Percentiles rank a stretch among this genome's conserved stretches.
These are phyloP conservation scores for Drosophila engyochracea DNA, from an alignment of 2,888 invertebrate genomes.

Conservation along the genomic window DNA sequence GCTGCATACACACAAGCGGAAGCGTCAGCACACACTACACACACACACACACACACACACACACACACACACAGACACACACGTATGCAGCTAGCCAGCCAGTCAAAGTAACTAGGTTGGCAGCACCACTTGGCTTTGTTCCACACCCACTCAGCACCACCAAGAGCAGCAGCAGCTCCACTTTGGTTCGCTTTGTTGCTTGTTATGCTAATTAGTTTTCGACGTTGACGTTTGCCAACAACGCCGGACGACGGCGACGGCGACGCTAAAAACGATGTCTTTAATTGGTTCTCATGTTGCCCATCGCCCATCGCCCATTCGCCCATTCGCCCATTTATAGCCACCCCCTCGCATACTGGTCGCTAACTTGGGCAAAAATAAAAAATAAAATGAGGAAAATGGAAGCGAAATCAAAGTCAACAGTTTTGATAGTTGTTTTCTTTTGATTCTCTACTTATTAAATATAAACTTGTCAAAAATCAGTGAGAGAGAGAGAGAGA, in stretches of 20 bases:
- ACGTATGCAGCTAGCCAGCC: conserved; percentile 7
- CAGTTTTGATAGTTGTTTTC: not conserved
- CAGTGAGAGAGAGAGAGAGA: not conserved
- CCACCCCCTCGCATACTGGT: conserved; percentile 1
- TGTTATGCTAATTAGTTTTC: conserved; percentile 83
- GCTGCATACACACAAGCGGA: conserved; percentile 27
- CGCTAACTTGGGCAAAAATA: not conserved
- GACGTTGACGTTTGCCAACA: conserved; percentile 82
- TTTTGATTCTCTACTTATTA: not conserved
- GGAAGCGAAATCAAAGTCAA: conserved; percentile 1
- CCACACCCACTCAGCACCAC: conserved; percentile 20
- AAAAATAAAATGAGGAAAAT: not conserved
- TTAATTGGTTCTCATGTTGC: conserved; percentile 84
- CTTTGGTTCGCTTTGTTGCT: conserved; percentile 67
- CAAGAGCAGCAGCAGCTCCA: conserved; percentile 10
- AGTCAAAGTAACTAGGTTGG: conserved; percentile 40
- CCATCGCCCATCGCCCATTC: conserved; percentile 61
- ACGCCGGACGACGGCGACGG: conserved; percentile 53
- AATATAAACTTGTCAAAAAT: not conserved
- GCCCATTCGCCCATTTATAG: conserved; percentile 24
- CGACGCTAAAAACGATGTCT: conserved; percentile 73
- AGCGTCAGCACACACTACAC: conserved; percentile 23
- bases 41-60: not conserved
- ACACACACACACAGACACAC: conserved; percentile 2
- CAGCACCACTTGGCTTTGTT: conserved; percentile 32